phyloP scores from a whole-genome alignment of 1,140 invertebrate genomes.

The Lordiphosa stackelbergi region DNA sequence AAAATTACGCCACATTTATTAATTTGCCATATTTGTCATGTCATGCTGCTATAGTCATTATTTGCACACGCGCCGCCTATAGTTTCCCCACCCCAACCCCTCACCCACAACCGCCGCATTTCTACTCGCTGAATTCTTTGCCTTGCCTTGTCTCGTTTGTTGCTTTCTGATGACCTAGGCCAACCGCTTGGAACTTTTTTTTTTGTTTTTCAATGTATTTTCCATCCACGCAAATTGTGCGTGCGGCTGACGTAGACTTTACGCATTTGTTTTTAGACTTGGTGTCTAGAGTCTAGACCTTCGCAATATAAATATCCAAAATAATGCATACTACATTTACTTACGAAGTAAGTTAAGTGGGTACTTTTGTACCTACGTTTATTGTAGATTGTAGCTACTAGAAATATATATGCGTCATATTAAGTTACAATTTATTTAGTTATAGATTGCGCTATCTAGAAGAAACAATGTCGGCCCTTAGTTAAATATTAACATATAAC shows the following conservation, averaged over 20 bases:
- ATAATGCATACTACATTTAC: background rate
- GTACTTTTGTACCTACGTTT: background rate
- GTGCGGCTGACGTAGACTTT: slow-evolving; percentile 27
- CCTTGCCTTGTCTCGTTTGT: slow-evolving; percentile 13
- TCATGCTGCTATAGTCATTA: slow-evolving; percentile 27
- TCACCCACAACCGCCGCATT: background rate
- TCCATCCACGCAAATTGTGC: slow-evolving; percentile 31
- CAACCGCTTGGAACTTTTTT: slow-evolving; percentile 37
- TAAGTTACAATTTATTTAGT: no score
- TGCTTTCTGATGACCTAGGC: slow-evolving; percentile 61
- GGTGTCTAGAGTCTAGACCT: slow-evolving; percentile 45
- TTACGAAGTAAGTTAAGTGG: background rate
- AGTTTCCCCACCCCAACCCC: background rate
- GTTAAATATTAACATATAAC: no score
- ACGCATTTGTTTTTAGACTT: slow-evolving; percentile 31
- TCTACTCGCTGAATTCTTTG: slow-evolving; percentile 23
- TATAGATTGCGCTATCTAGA: no score
- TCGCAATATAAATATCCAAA: slow-evolving; percentile 39
- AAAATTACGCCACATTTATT: slow-evolving; percentile 37
- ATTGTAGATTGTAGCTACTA: background rate
- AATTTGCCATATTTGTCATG: slow-evolving; percentile 18
- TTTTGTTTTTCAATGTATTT: background rate
- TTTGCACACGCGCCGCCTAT: slow-evolving; percentile 37
- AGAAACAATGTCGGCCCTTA: no score
- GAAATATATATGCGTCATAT: no score